These are phyloP conservation scores for Ctenosaura bakeri DNA, from an alignment of 2,797 vertebrate genomes.

Conservation along the genomic window DNA sequence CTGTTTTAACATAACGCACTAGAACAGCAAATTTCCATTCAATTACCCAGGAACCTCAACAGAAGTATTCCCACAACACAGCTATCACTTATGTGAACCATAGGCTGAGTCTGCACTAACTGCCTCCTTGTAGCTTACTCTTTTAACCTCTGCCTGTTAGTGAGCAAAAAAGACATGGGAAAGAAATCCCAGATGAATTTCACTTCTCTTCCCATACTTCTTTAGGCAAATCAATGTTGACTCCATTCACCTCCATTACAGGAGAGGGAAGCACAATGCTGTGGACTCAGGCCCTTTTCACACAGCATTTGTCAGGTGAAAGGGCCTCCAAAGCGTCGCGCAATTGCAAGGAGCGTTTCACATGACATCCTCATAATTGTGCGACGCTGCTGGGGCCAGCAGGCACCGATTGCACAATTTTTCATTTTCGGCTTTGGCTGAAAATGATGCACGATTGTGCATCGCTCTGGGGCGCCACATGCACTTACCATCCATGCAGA, in stretches of 20 bases:
- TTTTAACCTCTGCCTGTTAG: background rate
- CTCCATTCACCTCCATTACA: background rate
- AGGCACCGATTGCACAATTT: no score
- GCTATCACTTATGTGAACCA: background rate
- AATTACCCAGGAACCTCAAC: slow-evolving; percentile 6
- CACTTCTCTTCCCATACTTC: background rate
- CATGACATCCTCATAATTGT: no score
- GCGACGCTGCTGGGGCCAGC: no score
- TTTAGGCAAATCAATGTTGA: background rate
- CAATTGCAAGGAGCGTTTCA: no score
- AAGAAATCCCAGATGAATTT: background rate
- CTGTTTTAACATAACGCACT: slow-evolving; percentile 11
- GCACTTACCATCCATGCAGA: no score
- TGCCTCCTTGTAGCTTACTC: background rate
- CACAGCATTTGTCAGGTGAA: no score
- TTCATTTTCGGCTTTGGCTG: no score
- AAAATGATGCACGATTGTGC: no score
- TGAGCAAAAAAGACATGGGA: background rate
- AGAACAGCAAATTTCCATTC: background rate
- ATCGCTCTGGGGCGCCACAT: no score
- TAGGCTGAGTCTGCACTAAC: background rate
- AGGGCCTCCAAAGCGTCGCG: no score
- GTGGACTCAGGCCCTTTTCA: no score
- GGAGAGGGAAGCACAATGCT: background rate
- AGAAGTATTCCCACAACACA: background rate